Conservation (phyloP, 2,888 invertebrate genomes). For the Coecobrya sp. region DNA sequence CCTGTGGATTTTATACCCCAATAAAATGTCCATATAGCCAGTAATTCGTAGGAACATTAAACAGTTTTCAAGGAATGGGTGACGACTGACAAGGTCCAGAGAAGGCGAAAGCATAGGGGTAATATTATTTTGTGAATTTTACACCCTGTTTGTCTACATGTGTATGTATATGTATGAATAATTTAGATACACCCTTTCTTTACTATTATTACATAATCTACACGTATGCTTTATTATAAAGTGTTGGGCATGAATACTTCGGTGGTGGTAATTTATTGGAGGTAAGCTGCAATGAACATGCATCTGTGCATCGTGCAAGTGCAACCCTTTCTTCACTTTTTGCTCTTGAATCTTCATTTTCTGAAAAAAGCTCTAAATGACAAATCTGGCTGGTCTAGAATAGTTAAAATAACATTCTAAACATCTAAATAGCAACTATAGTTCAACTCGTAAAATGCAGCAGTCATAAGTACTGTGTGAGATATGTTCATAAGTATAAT, state of each 20-base stretch:
- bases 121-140: conserved; percentile 25
- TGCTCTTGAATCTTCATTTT: neutral
- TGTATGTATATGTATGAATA: too few species aligned
- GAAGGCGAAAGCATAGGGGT: neutral
- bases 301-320: neutral
- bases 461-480: too few species aligned
- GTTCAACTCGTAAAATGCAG: neutral
- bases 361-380: neutral
- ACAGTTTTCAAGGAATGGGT: conserved; percentile 81
- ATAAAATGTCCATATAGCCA: conserved; percentile 75
- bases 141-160: conserved; percentile 20
- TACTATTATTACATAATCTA: conserved; percentile 31
- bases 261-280: neutral
- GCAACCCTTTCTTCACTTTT: neutral
- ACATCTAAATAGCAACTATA: neutral
- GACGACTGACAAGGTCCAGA: conserved; percentile 84
- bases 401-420: conserved; percentile 2
- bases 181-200: neutral
- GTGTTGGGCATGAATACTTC: neutral
- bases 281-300: too few species aligned
- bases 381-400: neutral
- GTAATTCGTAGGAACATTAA: conserved; percentile 81
- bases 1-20: conserved; percentile 75
- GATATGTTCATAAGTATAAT: neutral
- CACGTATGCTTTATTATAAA: neutral